A percentile compares a stretch with the other conserved stretches of the same genome.
phyloP scores from a whole-genome alignment of 2,888 invertebrate genomes.

The Polyploca ridens region DNA sequence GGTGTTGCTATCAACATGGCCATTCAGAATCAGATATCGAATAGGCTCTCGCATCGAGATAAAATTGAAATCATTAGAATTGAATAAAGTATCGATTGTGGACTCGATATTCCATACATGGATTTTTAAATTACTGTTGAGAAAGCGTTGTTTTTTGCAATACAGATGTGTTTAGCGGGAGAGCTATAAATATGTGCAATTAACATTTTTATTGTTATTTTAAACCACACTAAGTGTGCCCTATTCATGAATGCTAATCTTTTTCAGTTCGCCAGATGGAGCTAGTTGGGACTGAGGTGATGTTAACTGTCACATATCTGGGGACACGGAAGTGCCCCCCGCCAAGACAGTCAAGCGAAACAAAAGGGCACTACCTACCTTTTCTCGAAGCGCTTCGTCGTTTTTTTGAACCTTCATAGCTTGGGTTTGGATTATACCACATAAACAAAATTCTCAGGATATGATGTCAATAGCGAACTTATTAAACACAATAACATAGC shows the following conservation, averaged over 20 bases:
- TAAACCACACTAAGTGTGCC: not conserved
- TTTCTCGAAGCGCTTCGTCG: no score
- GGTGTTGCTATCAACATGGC: constrained; percentile 58
- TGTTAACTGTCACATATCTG: no score
- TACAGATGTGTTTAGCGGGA: not conserved
- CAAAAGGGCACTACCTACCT: no score
- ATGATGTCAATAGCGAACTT: no score
- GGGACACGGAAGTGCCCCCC: no score
- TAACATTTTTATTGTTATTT: not conserved
- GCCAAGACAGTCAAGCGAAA: no score
- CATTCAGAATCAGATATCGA: constrained; percentile 61
- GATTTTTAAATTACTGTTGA: constrained; percentile 51
- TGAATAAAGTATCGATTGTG: constrained; percentile 60
- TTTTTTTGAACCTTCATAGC: no score
- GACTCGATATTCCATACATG: constrained; percentile 50
- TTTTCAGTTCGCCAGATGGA: not conserved
- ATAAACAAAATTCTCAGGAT: no score
- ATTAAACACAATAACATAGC: no score
- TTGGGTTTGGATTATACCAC: no score
- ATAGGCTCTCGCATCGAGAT: constrained; percentile 55
- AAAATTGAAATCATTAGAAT: constrained; percentile 69
- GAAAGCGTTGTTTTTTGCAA: constrained; percentile 16
- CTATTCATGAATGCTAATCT: not conserved
- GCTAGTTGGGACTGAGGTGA: not conserved
- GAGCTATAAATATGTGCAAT: not conserved